Percentiles rank a stretch among this genome's conserved stretches.
phyloP scores from a whole-genome alignment of 2,888 invertebrate genomes.

The Copidosoma aretas region DNA sequence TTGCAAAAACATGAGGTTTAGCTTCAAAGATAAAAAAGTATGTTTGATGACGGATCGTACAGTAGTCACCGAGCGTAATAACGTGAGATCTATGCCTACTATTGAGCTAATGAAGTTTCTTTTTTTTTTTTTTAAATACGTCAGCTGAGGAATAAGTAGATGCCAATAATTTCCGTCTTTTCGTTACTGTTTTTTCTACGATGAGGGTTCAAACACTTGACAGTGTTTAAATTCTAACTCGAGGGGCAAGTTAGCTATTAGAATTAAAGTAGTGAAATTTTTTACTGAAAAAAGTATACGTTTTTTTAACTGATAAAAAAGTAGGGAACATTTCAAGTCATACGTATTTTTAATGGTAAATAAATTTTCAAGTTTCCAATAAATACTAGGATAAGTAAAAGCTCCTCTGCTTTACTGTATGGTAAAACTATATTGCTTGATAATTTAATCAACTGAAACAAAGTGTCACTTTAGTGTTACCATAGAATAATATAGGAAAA shows the following conservation, averaged over 20 bases:
- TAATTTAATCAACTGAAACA: not conserved
- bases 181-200: slow-evolving; percentile 41
- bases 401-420: not conserved
- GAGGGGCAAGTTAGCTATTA: slow-evolving; percentile 33
- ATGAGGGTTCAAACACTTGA: slow-evolving; percentile 53
- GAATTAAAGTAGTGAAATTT: slow-evolving; percentile 31
- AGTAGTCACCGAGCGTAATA: slow-evolving; percentile 51
- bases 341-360: not conserved
- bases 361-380: no score
- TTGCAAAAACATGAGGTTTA: not conserved
- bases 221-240: slow-evolving; percentile 53
- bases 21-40: slow-evolving; percentile 11
- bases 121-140: no score
- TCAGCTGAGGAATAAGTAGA: no score
- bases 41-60: slow-evolving; percentile 13
- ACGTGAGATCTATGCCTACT: slow-evolving; percentile 58
- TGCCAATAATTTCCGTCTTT: no score
- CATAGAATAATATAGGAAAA: slow-evolving; percentile 24
- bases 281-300: slow-evolving; percentile 35
- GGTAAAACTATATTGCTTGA: not conserved
- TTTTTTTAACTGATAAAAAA: slow-evolving; percentile 24
- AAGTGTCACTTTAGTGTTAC: slow-evolving; percentile 18
- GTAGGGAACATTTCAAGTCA: not conserved
- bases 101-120: slow-evolving; percentile 46
- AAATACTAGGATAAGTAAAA: no score